These are phyloP conservation scores for Phalanger gymnotis DNA, from an alignment of 2,797 vertebrate genomes.

Conservation along the genomic window DNA sequence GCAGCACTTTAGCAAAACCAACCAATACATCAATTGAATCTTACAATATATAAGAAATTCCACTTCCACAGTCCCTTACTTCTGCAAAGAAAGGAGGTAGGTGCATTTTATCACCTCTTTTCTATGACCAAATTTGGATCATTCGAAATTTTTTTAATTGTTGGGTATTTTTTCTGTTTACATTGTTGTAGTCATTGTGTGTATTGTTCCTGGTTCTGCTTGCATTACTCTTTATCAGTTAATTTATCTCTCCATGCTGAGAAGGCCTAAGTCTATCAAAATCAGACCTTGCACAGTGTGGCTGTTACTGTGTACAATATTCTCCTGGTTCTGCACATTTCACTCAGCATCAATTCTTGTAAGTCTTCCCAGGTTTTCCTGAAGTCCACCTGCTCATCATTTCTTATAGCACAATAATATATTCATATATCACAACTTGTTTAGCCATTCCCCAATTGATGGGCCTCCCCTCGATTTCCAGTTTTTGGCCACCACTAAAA, in stretches of 20 bases:
- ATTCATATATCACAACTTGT: too few relatives aligned
- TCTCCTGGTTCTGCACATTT: too few relatives aligned
- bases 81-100: neutral
- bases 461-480: too few relatives aligned
- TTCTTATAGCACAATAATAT: too few relatives aligned
- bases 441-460: too few relatives aligned
- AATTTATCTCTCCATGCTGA: neutral
- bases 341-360: too few relatives aligned
- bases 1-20: neutral
- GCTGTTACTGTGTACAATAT: too few relatives aligned
- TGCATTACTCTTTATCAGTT: neutral
- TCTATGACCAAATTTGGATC: neutral
- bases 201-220: neutral
- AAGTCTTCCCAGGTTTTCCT: too few relatives aligned
- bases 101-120: neutral
- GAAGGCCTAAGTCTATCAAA: too few relatives aligned
- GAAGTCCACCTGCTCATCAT: too few relatives aligned
- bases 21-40: neutral
- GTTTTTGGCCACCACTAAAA: too few relatives aligned
- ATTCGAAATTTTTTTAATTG: neutral
- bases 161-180: neutral
- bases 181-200: neutral
- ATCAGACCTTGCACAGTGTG: too few relatives aligned
- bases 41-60: neutral
- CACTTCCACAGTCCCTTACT: neutral